A percentile compares a stretch with the other conserved stretches of the same genome.
phyloP scores from a whole-genome alignment of 2,888 invertebrate genomes.

The Lasioglossum calceatum region DNA sequence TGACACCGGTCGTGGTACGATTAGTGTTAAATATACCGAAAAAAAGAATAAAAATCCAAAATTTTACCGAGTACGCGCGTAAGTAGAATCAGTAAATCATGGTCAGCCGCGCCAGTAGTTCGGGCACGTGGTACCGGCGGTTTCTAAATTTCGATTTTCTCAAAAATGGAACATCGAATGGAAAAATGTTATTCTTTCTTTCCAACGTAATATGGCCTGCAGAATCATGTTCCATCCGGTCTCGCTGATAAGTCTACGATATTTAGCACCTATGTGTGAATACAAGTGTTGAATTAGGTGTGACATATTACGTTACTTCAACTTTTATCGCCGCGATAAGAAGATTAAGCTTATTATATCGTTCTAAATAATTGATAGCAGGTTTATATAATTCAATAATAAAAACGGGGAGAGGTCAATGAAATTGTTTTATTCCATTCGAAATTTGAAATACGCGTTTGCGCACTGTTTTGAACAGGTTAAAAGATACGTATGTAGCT shows the following conservation, averaged over 20 bases:
- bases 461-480: conserved; percentile 19
- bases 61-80: neutral
- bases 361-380: neutral
- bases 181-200: neutral
- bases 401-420: neutral
- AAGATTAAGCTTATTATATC: neutral
- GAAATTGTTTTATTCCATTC: neutral
- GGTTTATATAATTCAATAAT: neutral
- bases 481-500: neutral
- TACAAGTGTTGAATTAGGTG: neutral
- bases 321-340: neutral
- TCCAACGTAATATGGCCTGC: neutral
- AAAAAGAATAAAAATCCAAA: neutral
- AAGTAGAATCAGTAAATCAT: neutral
- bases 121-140: neutral
- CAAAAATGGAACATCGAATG: no score
- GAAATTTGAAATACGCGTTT: conserved; percentile 42
- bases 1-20: no score
- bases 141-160: no score
- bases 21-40: neutral
- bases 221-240: neutral
- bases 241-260: neutral
- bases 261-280: neutral
- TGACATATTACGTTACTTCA: neutral
- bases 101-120: neutral